Percentiles rank a stretch among this genome's conserved stretches.
Evolutionary conservation across 1,140 invertebrate species (phyloP).

Genomic region (Cyrtorhinus lividipennis): DNA sequence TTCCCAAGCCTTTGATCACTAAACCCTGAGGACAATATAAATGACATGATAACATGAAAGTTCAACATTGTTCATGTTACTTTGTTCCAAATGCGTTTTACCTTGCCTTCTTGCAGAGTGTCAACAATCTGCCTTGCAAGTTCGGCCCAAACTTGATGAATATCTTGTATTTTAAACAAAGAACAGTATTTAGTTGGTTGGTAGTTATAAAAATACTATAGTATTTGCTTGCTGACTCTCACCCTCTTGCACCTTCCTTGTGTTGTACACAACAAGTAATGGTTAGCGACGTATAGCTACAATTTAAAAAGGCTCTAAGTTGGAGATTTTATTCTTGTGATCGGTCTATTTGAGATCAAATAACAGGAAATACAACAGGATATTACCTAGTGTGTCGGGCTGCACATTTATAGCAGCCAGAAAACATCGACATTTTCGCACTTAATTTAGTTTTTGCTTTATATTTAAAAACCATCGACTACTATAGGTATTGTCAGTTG

Average conservation of each 20-base stretch:
- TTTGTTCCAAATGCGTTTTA: neutral
- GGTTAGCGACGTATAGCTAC: too few relatives aligned
- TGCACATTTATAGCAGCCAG: too few relatives aligned
- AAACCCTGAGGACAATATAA: slow-evolving; percentile 6
- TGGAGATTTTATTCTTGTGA: too few relatives aligned
- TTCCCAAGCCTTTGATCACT: slow-evolving; percentile 6
- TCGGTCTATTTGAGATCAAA: too few relatives aligned
- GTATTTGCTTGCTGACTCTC: neutral
- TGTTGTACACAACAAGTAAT: too few relatives aligned
- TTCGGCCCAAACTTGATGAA: neutral
- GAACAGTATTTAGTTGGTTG: neutral
- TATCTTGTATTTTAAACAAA: neutral
- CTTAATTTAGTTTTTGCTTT: too few relatives aligned
- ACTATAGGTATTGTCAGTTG: neutral
- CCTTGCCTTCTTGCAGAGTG: neutral
- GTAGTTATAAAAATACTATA: neutral
- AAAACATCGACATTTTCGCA: too few relatives aligned
- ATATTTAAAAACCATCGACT: too few relatives aligned
- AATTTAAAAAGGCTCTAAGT: too few relatives aligned
- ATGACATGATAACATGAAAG: neutral
- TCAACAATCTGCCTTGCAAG: neutral
- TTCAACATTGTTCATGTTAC: neutral
- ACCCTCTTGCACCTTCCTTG: too few relatives aligned
- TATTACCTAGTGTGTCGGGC: too few relatives aligned
- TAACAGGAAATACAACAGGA: too few relatives aligned